phyloP scores from a whole-genome alignment of 2,888 invertebrate species.

The Sinotaia quadrata region DNA sequence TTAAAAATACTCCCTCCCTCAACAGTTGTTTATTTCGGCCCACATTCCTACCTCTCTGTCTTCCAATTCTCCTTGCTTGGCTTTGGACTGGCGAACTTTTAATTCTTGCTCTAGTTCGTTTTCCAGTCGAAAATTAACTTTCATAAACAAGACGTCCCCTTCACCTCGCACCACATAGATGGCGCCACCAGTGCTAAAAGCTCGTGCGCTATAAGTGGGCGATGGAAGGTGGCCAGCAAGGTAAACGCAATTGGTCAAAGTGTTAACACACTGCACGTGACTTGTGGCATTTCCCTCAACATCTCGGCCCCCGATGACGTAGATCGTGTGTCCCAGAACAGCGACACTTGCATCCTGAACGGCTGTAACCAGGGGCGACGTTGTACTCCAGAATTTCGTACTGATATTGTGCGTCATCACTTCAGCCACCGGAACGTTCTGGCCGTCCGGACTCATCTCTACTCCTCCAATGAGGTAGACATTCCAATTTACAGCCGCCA shows the following conservation, averaged over 20 bases:
- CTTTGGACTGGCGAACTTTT: too few relatives aligned
- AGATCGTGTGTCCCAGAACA: slow-evolving; percentile 13
- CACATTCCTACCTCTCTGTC: not conserved
- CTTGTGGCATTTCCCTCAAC: not conserved
- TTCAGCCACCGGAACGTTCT: too few relatives aligned
- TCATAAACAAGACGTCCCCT: slow-evolving; percentile 7
- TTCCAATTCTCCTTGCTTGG: too few relatives aligned
- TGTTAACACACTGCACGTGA: slow-evolving; percentile 21
- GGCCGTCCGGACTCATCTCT: too few relatives aligned
- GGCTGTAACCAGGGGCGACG: not conserved
- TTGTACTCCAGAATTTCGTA: slow-evolving; percentile 7
- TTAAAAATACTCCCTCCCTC: too few relatives aligned
- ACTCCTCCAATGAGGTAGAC: slow-evolving; percentile 29
- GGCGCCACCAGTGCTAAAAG: not conserved
- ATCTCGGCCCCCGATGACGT: slow-evolving; percentile 19
- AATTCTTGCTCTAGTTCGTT: slow-evolving; percentile 9
- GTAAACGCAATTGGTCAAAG: not conserved
- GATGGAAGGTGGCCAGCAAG: slow-evolving; percentile 7
- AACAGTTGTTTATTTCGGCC: too few relatives aligned
- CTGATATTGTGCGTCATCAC: slow-evolving; percentile 15
- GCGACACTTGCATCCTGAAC: slow-evolving; percentile 18
- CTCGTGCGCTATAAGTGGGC: not conserved
- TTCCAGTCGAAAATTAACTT: not conserved
- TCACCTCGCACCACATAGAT: slow-evolving; percentile 11
- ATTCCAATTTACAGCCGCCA: slow-evolving; percentile 20